A percentile compares a stretch with the other conserved stretches of the same genome.
These are phyloP conservation scores for Synanthedon andrenaeformis DNA, from an alignment of 2,888 invertebrate species.

Conservation along the genomic window DNA sequence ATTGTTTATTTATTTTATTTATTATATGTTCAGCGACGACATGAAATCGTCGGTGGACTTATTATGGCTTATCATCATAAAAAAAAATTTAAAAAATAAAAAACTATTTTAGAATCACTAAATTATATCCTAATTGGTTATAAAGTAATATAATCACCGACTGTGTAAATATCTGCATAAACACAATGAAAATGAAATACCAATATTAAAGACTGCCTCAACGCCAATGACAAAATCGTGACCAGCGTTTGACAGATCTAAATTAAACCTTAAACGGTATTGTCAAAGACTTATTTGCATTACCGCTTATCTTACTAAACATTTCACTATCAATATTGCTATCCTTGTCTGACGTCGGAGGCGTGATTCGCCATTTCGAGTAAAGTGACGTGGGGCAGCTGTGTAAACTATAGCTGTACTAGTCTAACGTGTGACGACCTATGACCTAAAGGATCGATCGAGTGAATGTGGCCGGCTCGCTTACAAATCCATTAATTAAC, in stretches of 20 bases:
- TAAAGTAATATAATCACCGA: slow-evolving; percentile 6
- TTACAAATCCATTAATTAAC: slow-evolving; percentile 48
- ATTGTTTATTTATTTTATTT: no score
- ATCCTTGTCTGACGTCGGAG: slow-evolving; percentile 53
- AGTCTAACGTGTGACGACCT: slow-evolving; percentile 53
- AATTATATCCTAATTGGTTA: neutral
- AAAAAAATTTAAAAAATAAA: no score
- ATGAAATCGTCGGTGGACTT: no score
- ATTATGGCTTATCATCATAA: no score
- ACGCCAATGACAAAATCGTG: slow-evolving; percentile 53
- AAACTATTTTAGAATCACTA: no score
- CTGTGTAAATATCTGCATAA: slow-evolving; percentile 31
- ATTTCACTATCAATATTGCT: slow-evolving; percentile 59
- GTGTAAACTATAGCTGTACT: slow-evolving; percentile 49
- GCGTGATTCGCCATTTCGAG: slow-evolving; percentile 63
- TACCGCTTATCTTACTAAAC: slow-evolving; percentile 33
- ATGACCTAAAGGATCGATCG: slow-evolving; percentile 62
- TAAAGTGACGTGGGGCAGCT: slow-evolving; percentile 42
- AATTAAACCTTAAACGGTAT: slow-evolving; percentile 30
- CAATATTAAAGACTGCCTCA: slow-evolving; percentile 27
- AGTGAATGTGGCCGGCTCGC: slow-evolving; percentile 53
- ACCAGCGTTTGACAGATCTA: slow-evolving; percentile 20
- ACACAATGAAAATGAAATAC: slow-evolving; percentile 53
- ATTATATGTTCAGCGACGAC: no score
- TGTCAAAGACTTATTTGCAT: slow-evolving; percentile 42